A percentile compares a stretch with the other conserved stretches of the same genome.
These are phyloP conservation scores for Acomys russatus DNA, from an alignment of 2,797 vertebrate genomes.

Conservation along the genomic window DNA sequence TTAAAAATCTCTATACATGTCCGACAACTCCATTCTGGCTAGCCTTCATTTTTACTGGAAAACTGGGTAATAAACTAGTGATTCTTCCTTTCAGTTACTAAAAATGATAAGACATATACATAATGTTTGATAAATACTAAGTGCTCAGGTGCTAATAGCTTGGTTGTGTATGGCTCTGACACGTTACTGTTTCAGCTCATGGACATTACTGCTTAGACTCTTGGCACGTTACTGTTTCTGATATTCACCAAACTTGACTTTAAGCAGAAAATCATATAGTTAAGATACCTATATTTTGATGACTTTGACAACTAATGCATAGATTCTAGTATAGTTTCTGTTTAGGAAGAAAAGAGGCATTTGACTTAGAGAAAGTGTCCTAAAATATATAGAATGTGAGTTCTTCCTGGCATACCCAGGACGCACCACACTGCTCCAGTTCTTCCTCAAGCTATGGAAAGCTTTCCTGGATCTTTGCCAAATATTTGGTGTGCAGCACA, in stretches of 20 bases:
- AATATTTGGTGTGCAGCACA: not conserved
- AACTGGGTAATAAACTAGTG: not conserved
- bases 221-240: not conserved
- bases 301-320: not conserved
- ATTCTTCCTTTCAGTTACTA: not conserved
- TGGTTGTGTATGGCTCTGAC: not conserved
- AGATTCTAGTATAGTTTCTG: not conserved
- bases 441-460: not conserved
- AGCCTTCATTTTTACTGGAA: not conserved
- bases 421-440: not conserved
- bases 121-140: not conserved
- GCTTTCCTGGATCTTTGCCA: not conserved
- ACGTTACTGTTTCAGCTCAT: not conserved
- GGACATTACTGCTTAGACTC: too few relatives aligned
- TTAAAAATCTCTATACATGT: not conserved
- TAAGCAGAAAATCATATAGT: not conserved
- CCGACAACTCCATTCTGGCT: not conserved
- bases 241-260: not conserved
- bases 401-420: not conserved
- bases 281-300: not conserved
- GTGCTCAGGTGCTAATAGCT: not conserved
- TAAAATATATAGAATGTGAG: not conserved
- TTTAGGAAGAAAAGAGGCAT: not conserved
- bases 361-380: not conserved
- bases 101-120: not conserved